These are phyloP conservation scores for Hydrotaea cyrtoneurina DNA, from an alignment of 2,888 invertebrate species.

Conservation along the genomic window DNA sequence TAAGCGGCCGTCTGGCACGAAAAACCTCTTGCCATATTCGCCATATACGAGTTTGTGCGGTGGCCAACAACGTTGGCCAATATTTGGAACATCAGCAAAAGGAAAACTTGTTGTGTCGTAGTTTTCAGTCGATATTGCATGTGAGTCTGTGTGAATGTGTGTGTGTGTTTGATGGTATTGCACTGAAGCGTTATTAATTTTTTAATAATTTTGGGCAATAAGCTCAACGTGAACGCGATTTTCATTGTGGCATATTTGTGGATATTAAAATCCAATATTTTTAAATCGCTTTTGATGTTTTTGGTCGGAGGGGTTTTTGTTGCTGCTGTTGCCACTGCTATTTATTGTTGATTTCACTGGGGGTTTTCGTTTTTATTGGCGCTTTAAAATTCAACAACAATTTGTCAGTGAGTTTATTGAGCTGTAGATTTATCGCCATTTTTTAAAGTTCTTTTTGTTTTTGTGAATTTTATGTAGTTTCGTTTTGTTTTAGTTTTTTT, in stretches of 20 bases:
- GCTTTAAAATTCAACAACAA: constrained; percentile 31
- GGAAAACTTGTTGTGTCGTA: background rate
- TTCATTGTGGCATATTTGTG: constrained; percentile 45
- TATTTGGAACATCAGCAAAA: background rate
- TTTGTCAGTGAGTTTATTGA: constrained; percentile 45
- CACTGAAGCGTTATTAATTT: constrained; percentile 72
- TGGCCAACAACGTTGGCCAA: background rate
- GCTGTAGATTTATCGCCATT: constrained; percentile 20
- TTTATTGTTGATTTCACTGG: background rate
- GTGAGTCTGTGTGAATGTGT: background rate
- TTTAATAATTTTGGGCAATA: constrained; percentile 70
- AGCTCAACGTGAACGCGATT: constrained; percentile 48
- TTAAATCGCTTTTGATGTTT: constrained; percentile 10
- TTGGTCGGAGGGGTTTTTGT: background rate
- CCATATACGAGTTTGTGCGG: background rate
- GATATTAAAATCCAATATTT: constrained; percentile 51
- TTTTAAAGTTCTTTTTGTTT: constrained; percentile 7
- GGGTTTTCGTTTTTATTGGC: constrained; percentile 40
- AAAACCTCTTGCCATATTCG: background rate
- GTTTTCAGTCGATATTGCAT: background rate
- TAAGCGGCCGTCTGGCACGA: background rate
- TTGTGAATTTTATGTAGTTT: background rate
- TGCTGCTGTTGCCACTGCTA: background rate
- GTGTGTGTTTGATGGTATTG: background rate
- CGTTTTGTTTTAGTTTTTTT: background rate